Base-by-base conservation (phyloP, 2,888 invertebrate genomes). In the Blastobasis lacticolella region DNA sequence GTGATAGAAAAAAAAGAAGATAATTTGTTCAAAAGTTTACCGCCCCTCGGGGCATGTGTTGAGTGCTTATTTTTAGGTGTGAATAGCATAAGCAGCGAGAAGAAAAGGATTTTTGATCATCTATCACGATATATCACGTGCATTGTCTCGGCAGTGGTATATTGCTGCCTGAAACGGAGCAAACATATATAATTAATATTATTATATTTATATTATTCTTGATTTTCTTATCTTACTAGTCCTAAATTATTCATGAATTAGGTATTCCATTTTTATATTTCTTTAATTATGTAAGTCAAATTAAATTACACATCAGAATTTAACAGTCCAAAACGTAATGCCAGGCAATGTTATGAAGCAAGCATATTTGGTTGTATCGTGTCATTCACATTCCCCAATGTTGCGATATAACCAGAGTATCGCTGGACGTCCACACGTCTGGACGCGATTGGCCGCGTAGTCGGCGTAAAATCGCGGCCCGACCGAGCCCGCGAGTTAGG, bases 81-180 rank as follows among this genome's bases (percentile, higher is more conserved):
- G 76, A 74, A 71, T 86, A 85, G 83, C 69, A 66, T 81, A 72
- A 72, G 73, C 78, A 62, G 80, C 81, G 71, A 71, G 84, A 80
- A 90, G 89, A 81, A 81, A 91, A 91, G 91, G 91, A 91, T 92
- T 91, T 92, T 91, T 92, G 91, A 92, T 90, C 91, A 91, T 89
- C 89, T 81, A 76, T 71, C 63, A 56, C 64, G 71, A 81, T 81
- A 81, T 84, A 84, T 73, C 84, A 75, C 82, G 68, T 67, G 80
- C 75, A 72, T 60, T 61, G 66, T 62, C 70, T 64, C 69, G 71
- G 81, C 80, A 62, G 74, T 77, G 82, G 73, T 82, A 81, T 84
- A 78, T 78, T 73, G 64, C 67, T 63, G 64, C 78, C 80, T 74
- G 81, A 85, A 87, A 85, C 87, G 86, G 88, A 79, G 88, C 88